These are phyloP conservation scores for Tinea pellionella DNA, from an alignment of 2,888 invertebrate species.

Conservation along the genomic window DNA sequence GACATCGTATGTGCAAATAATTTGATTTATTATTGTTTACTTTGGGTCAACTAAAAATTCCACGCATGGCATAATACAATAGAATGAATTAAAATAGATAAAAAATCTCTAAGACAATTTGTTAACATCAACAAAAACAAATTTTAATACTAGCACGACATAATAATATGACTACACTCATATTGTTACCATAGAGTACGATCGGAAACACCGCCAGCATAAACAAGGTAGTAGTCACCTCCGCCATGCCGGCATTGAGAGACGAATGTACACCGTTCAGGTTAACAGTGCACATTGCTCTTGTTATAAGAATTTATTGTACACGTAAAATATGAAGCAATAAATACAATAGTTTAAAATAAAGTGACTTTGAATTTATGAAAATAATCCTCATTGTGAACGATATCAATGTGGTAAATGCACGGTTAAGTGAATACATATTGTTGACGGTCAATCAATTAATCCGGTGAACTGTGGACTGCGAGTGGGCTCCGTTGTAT, in stretches of 20 bases:
- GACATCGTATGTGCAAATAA: not conserved
- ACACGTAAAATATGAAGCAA: too few relatives aligned
- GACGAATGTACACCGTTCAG: too few relatives aligned
- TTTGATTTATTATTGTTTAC: not conserved
- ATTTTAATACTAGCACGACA: too few relatives aligned
- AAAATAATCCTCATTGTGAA: constrained; percentile 1
- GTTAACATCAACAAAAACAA: not conserved
- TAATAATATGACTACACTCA: too few relatives aligned
- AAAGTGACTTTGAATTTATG: not conserved
- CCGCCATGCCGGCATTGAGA: too few relatives aligned
- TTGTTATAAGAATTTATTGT: too few relatives aligned
- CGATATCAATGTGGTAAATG: not conserved
- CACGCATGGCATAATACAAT: too few relatives aligned
- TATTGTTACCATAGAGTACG: too few relatives aligned
- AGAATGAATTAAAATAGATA: not conserved
- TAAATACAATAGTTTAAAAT: not conserved
- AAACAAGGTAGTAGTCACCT: too few relatives aligned
- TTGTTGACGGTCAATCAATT: constrained; percentile 10
- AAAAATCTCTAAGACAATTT: not conserved
- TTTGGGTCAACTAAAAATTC: not conserved
- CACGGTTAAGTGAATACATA: constrained; percentile 11
- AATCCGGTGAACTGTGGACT: constrained; percentile 9
- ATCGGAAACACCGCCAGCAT: too few relatives aligned
- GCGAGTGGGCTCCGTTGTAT: not conserved
- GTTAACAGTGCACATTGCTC: too few relatives aligned